These are phyloP conservation scores for Lucinisca nassula DNA, from an alignment of 2,888 invertebrate genomes.

Conservation along the genomic window DNA sequence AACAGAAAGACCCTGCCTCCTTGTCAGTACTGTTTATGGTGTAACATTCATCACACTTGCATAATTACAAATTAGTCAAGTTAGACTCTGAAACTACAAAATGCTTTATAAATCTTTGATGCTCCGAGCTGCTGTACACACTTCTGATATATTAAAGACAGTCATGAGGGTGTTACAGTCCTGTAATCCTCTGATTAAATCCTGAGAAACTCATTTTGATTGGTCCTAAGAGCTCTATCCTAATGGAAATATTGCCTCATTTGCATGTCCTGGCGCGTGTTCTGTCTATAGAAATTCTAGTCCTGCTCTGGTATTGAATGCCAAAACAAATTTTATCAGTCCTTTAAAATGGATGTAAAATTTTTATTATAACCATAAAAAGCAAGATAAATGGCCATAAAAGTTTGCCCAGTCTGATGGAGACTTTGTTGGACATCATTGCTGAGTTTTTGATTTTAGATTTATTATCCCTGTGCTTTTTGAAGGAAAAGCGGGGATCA, in stretches of 20 bases:
- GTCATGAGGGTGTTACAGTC: conserved; percentile 3
- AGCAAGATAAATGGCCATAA: background rate
- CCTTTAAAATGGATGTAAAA: background rate
- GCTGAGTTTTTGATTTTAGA: too few relatives aligned
- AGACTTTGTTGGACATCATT: too few relatives aligned
- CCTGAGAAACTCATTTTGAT: background rate
- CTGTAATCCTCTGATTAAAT: background rate
- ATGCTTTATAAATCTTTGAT: background rate
- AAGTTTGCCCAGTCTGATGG: too few relatives aligned
- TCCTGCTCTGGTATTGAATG: background rate
- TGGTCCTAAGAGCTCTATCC: background rate
- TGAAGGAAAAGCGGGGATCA: too few relatives aligned
- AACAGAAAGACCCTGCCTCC: too few relatives aligned
- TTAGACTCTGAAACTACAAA: background rate
- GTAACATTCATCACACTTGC: background rate
- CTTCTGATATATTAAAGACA: conserved; percentile 1
- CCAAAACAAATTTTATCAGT: background rate
- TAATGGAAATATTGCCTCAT: background rate
- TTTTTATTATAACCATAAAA: background rate
- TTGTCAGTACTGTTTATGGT: background rate
- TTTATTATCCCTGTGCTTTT: too few relatives aligned
- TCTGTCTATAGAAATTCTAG: background rate
- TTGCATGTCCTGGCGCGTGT: background rate
- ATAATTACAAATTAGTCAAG: conserved; percentile 5
- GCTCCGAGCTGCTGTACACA: background rate